Base-by-base conservation (phyloP, 2,888 invertebrate species). In the Dasypogon diadema region DNA sequence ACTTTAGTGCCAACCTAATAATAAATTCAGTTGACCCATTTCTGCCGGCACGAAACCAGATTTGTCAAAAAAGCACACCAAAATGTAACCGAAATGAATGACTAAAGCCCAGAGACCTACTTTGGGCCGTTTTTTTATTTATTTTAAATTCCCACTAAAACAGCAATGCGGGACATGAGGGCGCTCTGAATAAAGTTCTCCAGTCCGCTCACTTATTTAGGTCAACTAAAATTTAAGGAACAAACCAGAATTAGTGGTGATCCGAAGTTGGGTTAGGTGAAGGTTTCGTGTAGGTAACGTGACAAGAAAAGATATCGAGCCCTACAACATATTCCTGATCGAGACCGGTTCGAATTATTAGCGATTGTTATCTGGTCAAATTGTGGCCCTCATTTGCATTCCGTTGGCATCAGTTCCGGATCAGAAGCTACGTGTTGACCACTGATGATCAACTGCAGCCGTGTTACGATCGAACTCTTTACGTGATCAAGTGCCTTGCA, bases 361-460 rank as follows among this genome's bases (percentile, higher is more conserved):
- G 48, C 48, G 48, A 16, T 16, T 48, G 48, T n/a, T 12, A 48
- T n/a, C 48, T 48, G 48, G 12, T 16, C 48, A 48, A 16, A 48
- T 3, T n/a, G 48, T 48, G 48, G 48, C 48, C 48, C 48, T 14
- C 48, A 48, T 48, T 48, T 48, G 12, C 48, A 48, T 48, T 48
- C 48, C 48, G 12, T 48, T 48, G 4, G n/a, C 16, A 48, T 48
- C 22, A 51, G 16, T n/a, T 51, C 51, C 16, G 51, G 22, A 51
- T 18, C 21, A 51, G 51, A 1, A 51, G 42, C 1, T 21, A 5
- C 2, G 51, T 16, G 51, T 18, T 21, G 51, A 21, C 21, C 51
- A 3, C 8, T 1, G n/a, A 16, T 12, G 18, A 21, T 21, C 51
- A 18, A 16, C 51, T 51, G 51, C 51, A 51, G 12, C 16, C 51